Conservation (phyloP, 2,797 vertebrate genomes). For the Spinus olivaceus region DNA sequence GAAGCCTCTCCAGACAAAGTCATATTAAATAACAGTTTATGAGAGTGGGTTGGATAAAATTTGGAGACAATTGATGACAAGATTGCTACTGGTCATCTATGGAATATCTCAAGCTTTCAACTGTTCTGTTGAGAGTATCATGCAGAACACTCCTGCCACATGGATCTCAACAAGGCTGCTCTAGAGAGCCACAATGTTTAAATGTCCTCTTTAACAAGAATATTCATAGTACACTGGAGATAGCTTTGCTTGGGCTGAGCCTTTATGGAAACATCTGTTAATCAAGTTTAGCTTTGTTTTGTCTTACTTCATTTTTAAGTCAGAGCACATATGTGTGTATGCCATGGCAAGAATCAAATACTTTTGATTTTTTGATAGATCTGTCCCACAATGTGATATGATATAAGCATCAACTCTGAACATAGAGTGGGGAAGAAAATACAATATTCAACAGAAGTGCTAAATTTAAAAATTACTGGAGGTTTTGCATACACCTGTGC, state of each 20-base stretch:
- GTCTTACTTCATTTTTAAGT: background rate
- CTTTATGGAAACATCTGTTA: slow-evolving; percentile 13
- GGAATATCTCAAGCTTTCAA: slow-evolving; percentile 41
- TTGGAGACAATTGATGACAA: slow-evolving; percentile 60
- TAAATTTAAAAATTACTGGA: background rate
- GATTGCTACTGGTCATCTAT: slow-evolving; percentile 55
- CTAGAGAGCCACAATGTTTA: background rate
- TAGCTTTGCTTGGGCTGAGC: background rate
- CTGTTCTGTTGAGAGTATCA: slow-evolving; percentile 53
- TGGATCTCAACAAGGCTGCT: background rate
- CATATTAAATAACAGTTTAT: slow-evolving; percentile 57
- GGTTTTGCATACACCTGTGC: background rate
- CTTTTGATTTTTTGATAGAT: background rate
- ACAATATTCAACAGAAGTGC: background rate
- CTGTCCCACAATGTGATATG: background rate
- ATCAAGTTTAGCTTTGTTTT: background rate
- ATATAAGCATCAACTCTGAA: background rate
- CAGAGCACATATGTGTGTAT: background rate
- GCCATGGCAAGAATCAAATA: background rate
- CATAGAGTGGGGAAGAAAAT: background rate
- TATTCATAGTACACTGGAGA: background rate
- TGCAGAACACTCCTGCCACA: background rate
- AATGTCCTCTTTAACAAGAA: background rate
- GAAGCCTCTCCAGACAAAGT: slow-evolving; percentile 51
- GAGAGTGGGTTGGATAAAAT: slow-evolving; percentile 54